A percentile compares a stretch with the other conserved stretches of the same genome.
Evolutionary conservation across 1,140 invertebrate genomes (phyloP).

Genomic region (Macrotrachela quadricornifera): DNA sequence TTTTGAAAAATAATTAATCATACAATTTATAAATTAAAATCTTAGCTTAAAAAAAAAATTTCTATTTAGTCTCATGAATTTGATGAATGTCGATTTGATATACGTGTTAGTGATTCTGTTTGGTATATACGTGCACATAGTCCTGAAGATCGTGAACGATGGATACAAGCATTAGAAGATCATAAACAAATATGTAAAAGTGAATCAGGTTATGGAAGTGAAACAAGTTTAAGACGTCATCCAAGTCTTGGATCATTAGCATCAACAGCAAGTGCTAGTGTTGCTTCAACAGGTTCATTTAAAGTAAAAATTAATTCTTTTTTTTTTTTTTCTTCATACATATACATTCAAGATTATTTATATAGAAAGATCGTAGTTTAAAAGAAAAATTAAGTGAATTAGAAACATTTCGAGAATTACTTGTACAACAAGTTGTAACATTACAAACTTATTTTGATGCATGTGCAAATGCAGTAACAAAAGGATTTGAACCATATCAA

Average conservation of each 20-base stretch:
- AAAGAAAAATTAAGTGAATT: conserved; percentile 79
- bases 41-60: too few relatives aligned
- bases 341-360: too few relatives aligned
- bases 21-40: too few relatives aligned
- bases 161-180: conserved; percentile 76
- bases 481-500: conserved; percentile 5
- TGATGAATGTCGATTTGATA: conserved; percentile 89
- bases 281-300: conserved; percentile 53
- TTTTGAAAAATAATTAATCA: too few relatives aligned
- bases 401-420: conserved; percentile 67
- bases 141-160: conserved; percentile 67
- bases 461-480: conserved; percentile 40
- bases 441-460: conserved; percentile 70
- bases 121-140: conserved; percentile 78
- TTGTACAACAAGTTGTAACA: conserved; percentile 68
- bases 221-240: conserved; percentile 69
- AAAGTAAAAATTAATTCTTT: too few relatives aligned
- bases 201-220: conserved; percentile 72
- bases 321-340: too few relatives aligned
- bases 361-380: conserved; percentile 35
- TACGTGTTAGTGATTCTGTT: conserved; percentile 84
- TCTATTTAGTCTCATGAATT: conserved; percentile 64
- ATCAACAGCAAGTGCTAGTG: conserved; percentile 59
- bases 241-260: conserved; percentile 78
- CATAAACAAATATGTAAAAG: conserved; percentile 38